Evolutionary conservation across 2,113 vertebrate species (phyloP).

Genomic region (Misgurnus mizolepis): DNA sequence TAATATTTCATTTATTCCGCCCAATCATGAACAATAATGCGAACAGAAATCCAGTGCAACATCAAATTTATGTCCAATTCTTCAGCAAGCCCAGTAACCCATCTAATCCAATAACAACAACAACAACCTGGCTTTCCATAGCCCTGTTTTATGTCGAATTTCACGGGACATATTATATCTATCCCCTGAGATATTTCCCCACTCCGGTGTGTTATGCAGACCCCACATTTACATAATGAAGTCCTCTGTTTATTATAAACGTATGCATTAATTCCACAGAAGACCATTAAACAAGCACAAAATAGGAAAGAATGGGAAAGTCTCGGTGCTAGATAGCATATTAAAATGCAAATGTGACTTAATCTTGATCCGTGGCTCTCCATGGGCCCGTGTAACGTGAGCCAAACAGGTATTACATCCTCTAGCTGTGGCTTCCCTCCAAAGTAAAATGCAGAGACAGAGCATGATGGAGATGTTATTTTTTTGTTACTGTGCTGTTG

Average conservation of each 20-base stretch:
- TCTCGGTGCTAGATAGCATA: constrained; percentile 61
- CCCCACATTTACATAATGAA: constrained; percentile 73
- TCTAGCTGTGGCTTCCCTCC: constrained; percentile 49
- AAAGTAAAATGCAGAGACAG: constrained; percentile 24
- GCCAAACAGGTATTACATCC: constrained; percentile 61
- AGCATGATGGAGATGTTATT: constrained; percentile 57
- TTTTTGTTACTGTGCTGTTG: constrained; percentile 63
- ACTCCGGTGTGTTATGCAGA: constrained; percentile 54
- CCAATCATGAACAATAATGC: constrained; percentile 22
- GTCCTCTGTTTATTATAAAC: constrained; percentile 73
- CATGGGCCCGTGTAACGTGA: constrained; percentile 53
- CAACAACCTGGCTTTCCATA: constrained; percentile 16
- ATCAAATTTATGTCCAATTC: constrained; percentile 41
- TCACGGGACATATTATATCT: constrained; percentile 55
- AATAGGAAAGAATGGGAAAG: constrained; percentile 66
- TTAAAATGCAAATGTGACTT: constrained; percentile 73
- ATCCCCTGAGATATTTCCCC: constrained; percentile 60
- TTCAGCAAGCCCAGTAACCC: constrained; percentile 13
- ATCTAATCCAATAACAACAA: constrained; percentile 47
- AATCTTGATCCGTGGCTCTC: constrained; percentile 61
- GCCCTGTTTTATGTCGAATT: constrained; percentile 53
- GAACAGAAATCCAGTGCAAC: constrained; percentile 15
- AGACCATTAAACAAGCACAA: constrained; percentile 73
- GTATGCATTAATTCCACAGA: constrained; percentile 67
- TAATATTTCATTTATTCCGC: neutral